Conservation (phyloP, 92 coral and sea anemone species). For the Anthopleura xanthogrammica region DNA sequence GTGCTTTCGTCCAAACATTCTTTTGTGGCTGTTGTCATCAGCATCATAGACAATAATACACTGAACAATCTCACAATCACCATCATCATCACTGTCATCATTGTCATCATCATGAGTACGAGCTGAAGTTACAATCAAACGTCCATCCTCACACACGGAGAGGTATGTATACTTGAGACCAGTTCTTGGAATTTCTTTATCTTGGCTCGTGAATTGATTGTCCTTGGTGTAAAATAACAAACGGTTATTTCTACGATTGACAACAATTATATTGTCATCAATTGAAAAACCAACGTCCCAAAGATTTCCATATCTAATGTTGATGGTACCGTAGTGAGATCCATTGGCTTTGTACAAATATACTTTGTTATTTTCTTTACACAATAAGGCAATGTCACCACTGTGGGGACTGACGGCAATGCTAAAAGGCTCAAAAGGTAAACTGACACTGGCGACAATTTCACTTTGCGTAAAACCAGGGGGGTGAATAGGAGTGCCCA, state of each 20-base stretch:
- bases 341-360: slow-evolving; percentile 13
- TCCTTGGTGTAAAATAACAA: slow-evolving; percentile 22
- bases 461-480: neutral
- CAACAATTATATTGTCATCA: slow-evolving; percentile 11
- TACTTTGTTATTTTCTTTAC: slow-evolving; percentile 17
- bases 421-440: slow-evolving; percentile 22
- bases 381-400: slow-evolving; percentile 18
- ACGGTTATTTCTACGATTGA: slow-evolving; percentile 31
- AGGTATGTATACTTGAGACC: slow-evolving; percentile 16
- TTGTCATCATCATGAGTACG: slow-evolving; percentile 1
- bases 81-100: neutral
- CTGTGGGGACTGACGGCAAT: slow-evolving; percentile 17
- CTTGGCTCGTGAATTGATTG: neutral
- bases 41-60: slow-evolving; percentile 12
- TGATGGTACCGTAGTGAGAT: neutral
- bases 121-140: slow-evolving; percentile 25
- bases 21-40: neutral
- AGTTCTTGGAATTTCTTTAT: neutral
- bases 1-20: slow-evolving; percentile 22
- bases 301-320: slow-evolving; percentile 13
- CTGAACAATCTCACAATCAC: neutral
- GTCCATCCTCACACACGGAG: neutral
- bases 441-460: neutral
- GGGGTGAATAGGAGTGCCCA: neutral
- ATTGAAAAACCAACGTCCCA: slow-evolving; percentile 25